These are phyloP conservation scores for Chitala chitala DNA, from an alignment of 2,113 vertebrate species.

Conservation along the genomic window DNA sequence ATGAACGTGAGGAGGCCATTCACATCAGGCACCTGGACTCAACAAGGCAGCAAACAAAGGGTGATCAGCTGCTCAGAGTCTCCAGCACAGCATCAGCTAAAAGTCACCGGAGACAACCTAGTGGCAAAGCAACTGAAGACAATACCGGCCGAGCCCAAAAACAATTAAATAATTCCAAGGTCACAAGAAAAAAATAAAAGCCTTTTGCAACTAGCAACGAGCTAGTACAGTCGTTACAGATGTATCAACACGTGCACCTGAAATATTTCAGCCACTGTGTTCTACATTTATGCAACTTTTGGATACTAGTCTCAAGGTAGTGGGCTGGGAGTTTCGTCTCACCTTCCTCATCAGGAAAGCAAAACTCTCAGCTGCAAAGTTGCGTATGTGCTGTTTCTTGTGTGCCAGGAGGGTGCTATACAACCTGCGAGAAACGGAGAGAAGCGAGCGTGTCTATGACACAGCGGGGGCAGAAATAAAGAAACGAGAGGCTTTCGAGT, in stretches of 20 bases:
- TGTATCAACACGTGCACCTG: too few species aligned
- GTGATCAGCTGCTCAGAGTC: too few species aligned
- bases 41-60: slow-evolving; percentile 8
- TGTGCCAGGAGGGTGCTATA: slow-evolving; percentile 89
- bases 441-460: neutral
- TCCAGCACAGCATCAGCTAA: too few species aligned
- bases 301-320: too few species aligned
- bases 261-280: too few species aligned
- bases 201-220: too few species aligned
- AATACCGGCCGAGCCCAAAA: too few species aligned
- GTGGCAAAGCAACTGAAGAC: too few species aligned
- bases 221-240: too few species aligned
- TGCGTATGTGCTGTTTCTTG: slow-evolving; percentile 89
- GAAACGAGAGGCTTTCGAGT: neutral
- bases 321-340: slow-evolving; percentile 24
- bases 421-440: slow-evolving; percentile 58
- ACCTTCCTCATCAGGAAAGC: slow-evolving; percentile 98
- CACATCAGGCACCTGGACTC: slow-evolving; percentile 77
- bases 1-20: slow-evolving; percentile 76
- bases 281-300: neutral
- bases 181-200: too few species aligned
- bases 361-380: slow-evolving; percentile 96
- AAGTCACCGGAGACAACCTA: too few species aligned
- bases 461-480: neutral
- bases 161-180: too few species aligned